Percentiles rank a stretch among this genome's conserved stretches.
phyloP scores from a whole-genome alignment of 2,888 invertebrate species.

The Drosophila cognata region DNA sequence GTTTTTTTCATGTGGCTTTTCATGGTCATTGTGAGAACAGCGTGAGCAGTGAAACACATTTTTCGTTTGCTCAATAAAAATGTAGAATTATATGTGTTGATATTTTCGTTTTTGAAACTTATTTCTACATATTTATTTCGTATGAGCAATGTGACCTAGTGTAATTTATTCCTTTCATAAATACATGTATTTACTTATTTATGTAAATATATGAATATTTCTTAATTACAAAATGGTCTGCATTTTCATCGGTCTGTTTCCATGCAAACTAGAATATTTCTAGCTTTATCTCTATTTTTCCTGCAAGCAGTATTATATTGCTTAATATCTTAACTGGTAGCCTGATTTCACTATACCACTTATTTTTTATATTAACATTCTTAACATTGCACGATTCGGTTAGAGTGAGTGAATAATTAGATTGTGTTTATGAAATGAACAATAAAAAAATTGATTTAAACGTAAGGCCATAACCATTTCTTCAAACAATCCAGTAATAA shows the following conservation, averaged over 20 bases:
- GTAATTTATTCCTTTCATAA: constrained; percentile 15
- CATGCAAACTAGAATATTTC: not conserved
- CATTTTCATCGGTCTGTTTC: not conserved
- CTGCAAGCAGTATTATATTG: not conserved
- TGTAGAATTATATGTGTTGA: constrained; percentile 43
- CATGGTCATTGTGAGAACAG: constrained; percentile 29
- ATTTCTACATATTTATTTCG: constrained; percentile 35
- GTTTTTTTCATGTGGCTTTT: constrained; percentile 20
- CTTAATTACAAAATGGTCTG: not conserved
- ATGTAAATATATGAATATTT: not conserved
- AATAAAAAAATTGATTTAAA: not conserved
- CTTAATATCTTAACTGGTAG: not conserved
- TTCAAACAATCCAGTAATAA: not conserved
- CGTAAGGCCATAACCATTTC: not conserved
- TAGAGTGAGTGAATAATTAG: not conserved
- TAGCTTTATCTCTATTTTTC: not conserved
- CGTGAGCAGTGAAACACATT: constrained; percentile 42
- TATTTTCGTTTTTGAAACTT: constrained; percentile 19
- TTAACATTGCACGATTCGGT: not conserved
- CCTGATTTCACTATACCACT: not conserved
- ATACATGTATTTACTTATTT: not conserved
- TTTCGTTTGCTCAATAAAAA: constrained; percentile 46
- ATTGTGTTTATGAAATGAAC: not conserved
- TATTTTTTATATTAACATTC: not conserved
- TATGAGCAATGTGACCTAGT: constrained; percentile 7